phyloP scores from a whole-genome alignment of 2,113 vertebrate species.

The Menura novaehollandiae region DNA sequence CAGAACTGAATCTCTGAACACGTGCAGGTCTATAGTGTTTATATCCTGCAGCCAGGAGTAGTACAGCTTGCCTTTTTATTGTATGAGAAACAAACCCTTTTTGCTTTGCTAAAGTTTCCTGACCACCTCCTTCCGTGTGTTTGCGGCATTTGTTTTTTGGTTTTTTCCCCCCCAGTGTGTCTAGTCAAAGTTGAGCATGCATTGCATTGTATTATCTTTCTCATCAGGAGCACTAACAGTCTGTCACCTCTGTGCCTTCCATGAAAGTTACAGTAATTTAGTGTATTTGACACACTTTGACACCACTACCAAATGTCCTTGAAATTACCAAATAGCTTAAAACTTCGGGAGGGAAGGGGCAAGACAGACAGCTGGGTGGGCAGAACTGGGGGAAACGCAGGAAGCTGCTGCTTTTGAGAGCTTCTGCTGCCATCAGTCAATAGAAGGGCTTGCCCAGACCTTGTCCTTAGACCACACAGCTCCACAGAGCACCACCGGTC shows the following conservation, averaged over 20 bases:
- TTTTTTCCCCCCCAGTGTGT: fast-evolving
- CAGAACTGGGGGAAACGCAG: fast-evolving
- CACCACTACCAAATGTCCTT: neutral
- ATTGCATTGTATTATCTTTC: neutral
- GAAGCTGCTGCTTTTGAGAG: neutral
- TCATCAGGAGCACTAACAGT: neutral
- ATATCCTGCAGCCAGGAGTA: neutral
- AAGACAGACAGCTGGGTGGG: neutral
- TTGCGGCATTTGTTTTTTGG: neutral
- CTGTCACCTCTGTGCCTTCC: neutral
- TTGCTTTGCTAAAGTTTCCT: neutral
- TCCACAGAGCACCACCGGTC: neutral
- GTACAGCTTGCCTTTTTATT: neutral
- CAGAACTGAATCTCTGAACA: neutral
- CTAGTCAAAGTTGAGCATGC: neutral
- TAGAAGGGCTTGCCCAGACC: neutral
- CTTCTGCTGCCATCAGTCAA: neutral
- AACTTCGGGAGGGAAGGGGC: neutral
- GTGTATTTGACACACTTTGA: neutral
- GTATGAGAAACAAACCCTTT: neutral
- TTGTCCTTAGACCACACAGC: neutral
- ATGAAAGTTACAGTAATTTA: neutral
- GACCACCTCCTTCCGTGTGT: neutral
- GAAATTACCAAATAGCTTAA: neutral
- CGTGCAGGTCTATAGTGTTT: fast-evolving